These are phyloP conservation scores for Halictus ligatus DNA, from an alignment of 2,888 invertebrate species.

Conservation along the genomic window DNA sequence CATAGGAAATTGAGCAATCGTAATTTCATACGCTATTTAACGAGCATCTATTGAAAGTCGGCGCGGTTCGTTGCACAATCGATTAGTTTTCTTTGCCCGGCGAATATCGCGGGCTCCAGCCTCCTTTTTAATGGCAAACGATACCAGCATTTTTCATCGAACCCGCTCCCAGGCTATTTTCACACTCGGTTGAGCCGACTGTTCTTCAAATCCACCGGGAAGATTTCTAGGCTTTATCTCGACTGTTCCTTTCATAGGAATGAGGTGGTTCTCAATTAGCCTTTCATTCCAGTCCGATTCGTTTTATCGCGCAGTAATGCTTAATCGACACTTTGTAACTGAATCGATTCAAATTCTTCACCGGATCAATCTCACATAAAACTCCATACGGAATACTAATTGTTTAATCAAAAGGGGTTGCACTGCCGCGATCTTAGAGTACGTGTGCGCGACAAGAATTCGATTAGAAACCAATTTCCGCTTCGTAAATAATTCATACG, in stretches of 20 bases:
- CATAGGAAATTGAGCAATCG: constrained; percentile 22
- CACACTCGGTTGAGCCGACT: not conserved
- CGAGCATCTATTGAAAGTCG: constrained; percentile 17
- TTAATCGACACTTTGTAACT: not conserved
- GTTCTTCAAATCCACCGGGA: not conserved
- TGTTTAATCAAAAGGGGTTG: not conserved
- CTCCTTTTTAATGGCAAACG: constrained; percentile 2
- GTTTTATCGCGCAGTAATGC: not conserved
- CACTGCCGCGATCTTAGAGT: too few relatives aligned
- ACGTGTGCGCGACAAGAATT: too few relatives aligned
- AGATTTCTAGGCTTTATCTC: not conserved
- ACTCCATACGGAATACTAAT: not conserved
- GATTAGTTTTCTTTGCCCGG: not conserved
- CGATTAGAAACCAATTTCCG: not conserved
- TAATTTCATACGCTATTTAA: constrained; percentile 24
- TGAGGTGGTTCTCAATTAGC: not conserved
- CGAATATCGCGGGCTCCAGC: not conserved
- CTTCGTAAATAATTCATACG: not conserved
- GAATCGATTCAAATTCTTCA: not conserved
- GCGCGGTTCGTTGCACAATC: constrained; percentile 10
- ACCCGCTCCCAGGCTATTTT: constrained; percentile 13
- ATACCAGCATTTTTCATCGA: constrained; percentile 1
- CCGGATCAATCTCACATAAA: not conserved
- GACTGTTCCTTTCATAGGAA: not conserved
- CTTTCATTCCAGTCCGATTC: not conserved